Evolutionary conservation across 2,797 vertebrate genomes (phyloP).

Genomic region (Anomalospiza imberbis): DNA sequence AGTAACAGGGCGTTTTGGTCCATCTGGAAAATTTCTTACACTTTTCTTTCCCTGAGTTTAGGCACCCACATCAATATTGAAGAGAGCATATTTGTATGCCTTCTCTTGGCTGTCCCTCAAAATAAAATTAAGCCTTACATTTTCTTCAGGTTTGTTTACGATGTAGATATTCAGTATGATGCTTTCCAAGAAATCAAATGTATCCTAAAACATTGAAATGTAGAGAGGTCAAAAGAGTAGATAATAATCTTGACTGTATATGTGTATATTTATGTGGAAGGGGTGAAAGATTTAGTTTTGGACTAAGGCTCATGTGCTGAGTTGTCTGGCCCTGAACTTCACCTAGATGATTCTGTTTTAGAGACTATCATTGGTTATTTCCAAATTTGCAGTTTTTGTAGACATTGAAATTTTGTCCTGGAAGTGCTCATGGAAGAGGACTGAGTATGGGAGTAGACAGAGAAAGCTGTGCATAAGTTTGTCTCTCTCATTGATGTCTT

Average conservation of each 20-base stretch:
- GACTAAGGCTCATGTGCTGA: background rate
- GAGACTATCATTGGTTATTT: background rate
- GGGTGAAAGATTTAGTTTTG: background rate
- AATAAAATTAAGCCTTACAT: background rate
- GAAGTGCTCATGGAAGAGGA: background rate
- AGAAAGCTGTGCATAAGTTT: background rate
- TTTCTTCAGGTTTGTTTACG: background rate
- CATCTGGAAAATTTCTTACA: conserved; percentile 57
- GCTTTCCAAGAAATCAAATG: background rate
- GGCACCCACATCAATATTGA: background rate
- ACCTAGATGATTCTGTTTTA: background rate
- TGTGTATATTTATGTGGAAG: background rate
- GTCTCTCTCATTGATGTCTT: background rate
- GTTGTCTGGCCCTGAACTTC: background rate
- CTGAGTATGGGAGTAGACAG: background rate
- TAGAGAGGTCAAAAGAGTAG: background rate
- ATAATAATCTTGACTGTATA: background rate
- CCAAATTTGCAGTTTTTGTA: background rate
- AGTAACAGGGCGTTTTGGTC: background rate
- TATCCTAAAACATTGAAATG: background rate
- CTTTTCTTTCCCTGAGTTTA: background rate
- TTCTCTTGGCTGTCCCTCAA: background rate
- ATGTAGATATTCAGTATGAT: background rate
- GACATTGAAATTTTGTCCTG: background rate
- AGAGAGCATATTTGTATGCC: background rate